Base-by-base conservation (phyloP, 2,888 invertebrate genomes). In the Rhagium mordax region DNA sequence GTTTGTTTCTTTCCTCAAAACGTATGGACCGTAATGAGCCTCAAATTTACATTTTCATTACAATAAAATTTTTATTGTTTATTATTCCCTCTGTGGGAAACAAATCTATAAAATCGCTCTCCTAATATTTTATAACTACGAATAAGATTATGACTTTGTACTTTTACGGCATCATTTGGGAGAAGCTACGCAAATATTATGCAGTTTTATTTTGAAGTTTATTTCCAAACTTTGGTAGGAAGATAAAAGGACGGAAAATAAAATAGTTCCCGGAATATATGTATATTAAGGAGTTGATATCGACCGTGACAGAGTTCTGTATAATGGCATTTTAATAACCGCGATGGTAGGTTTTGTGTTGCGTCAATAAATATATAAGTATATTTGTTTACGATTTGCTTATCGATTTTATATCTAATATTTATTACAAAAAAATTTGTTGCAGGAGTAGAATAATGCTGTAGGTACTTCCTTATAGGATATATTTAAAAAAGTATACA, bases 61-160 rank as follows among this genome's bases (percentile, higher is more conserved):
- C 21, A 20, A 20, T 24, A 24, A 53, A 13, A 20, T n/a, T 21
- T 20, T 21, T 13, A 24, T 53, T 53, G 53, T 53, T 53, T 53
- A 53, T 41, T n/a, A n/a, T 13, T n/a, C 41, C 13, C n/a, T 4
- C 55, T 24, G 2, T 13, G n/a, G n/a, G 6, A 55, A 55, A 55
- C 27, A 55, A 55, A 55, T 27, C 49, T 24, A 51, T 64, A 64
- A 64, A 62, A 27, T 51, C 64, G 49, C 7, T 62, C 33, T 62
- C n/a, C n/a, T 62, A 62, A 62, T 62, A 48, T 64, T 48, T 64
- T 51, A 64, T 21, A 51, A 64, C 64, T 49, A 16, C 13, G 51
- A 27, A 64, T 64, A 64, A 24, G 64, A 64, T 64, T 51, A 64
- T 64, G 15, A 64, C 64, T 64, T 49, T 64, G 64, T 64, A 64